A percentile compares a stretch with the other conserved stretches of the same genome.
Evolutionary conservation across 2,113 vertebrate genomes (phyloP).

Genomic region (Pteropus alecto): DNA sequence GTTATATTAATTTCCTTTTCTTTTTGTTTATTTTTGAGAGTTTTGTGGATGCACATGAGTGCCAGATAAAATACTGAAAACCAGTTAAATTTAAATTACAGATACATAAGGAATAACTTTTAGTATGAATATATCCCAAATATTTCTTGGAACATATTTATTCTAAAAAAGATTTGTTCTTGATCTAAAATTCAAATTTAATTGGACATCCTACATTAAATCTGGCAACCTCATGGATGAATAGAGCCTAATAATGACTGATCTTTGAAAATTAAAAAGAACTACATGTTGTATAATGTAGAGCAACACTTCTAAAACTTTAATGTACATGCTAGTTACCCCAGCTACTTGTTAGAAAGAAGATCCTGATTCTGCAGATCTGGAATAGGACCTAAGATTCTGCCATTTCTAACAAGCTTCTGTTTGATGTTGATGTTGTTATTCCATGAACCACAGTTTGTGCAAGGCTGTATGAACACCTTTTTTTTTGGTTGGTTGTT

Average conservation of each 20-base stretch:
- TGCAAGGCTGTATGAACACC: neutral
- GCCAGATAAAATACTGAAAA: neutral
- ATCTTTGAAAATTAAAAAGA: slow-evolving; percentile 30
- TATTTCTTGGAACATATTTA: neutral
- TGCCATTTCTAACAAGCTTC: neutral
- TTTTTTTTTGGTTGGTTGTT: neutral
- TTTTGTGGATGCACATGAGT: neutral
- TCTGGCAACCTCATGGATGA: neutral
- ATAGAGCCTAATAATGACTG: neutral
- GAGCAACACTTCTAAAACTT: neutral
- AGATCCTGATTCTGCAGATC: neutral
- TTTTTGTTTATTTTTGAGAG: neutral
- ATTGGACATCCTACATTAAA: neutral
- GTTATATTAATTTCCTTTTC: neutral
- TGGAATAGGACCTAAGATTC: neutral
- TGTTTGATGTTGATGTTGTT: neutral
- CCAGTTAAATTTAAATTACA: slow-evolving; percentile 27
- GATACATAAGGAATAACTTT: slow-evolving; percentile 3
- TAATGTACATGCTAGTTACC: neutral
- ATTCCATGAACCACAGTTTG: neutral
- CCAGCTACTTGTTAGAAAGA: neutral
- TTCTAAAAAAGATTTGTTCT: slow-evolving; percentile 19
- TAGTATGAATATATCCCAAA: neutral
- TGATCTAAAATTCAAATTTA: slow-evolving; percentile 21
- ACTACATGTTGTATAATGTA: neutral